Base-by-base conservation (phyloP, 2,888 invertebrate genomes). In the Nematopogon swammerdamellus region DNA sequence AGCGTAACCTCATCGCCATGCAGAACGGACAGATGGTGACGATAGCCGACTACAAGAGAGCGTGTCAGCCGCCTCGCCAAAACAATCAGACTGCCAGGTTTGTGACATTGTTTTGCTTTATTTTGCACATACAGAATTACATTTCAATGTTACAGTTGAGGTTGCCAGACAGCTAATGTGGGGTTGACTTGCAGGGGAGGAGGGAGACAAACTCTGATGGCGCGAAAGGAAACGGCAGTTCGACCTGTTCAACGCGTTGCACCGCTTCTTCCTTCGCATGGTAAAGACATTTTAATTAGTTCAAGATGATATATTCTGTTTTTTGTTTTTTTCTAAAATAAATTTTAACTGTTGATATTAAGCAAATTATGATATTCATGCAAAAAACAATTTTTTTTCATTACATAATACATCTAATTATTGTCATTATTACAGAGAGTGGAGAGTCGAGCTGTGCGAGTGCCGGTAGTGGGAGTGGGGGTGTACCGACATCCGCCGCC, bases 21-120 rank as follows among this genome's bases (percentile, higher is more conserved):
- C 60, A 60, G 2, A 77, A 68, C 51, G 80, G 80, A 4, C 79
- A 79, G 55, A 65, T 71, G 51, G 70, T 81, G 29, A 70, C 77
- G 5, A 56, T 76, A n/a, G 76, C 72, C 1, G 80, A 81, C 46
- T 77, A 72, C 52, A 75, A 70, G 58, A 64, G 72, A 50, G 61
- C 74, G 56, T 76, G 73, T 42, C 68, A 68, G 47, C 62, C 67
- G 4, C 59, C 63, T 20, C 63, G 70, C n/a, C 17, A 50, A 51
- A 14, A 43, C 19, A 11, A 25, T 14, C 36, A 36, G 17, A 2
- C 29, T 16, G 20, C 49, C 8, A 49, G n/a, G 18, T 44, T 3
- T 17, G 17, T 16, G 5, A n/a, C n/a, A n/a, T n/a, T 10, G 6
- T 44, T 18, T 18, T 18, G 18, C 18, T 16, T 29, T 46, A 29